Base-by-base conservation (phyloP, 2,797 vertebrate genomes). In the Gymnodraco acuticeps region DNA sequence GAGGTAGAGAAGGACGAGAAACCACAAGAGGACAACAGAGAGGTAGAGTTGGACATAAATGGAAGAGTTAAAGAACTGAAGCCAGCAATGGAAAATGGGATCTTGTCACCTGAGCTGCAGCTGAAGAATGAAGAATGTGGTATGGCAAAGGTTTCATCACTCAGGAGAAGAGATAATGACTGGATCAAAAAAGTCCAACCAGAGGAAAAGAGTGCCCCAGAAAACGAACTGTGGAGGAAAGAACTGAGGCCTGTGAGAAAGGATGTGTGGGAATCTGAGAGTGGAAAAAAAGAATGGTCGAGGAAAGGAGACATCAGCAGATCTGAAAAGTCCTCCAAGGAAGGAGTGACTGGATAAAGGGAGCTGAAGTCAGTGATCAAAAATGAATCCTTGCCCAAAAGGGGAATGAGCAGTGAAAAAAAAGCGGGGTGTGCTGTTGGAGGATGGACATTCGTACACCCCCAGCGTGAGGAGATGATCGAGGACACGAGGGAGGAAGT, bases 321-420 rank as follows among this genome's bases (percentile, higher is more conserved):
- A 80, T 9, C 51, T 73, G 3, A 87, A 62, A 0, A 15, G 41
- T 42, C 64, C 74, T 0, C 51, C 10, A 0, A 64, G 5, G 56
- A 87, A 81, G 55, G 83, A 83, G n/a, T 1, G 88, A 87, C 64
- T 92, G 89, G 92, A 85, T 93, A 1, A 91, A 84, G 12, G 12
- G 91, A 94, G 83, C 85, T 93, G 47, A 94, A 92, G 79, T 92
- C 91, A 0, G 88, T 91, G 2, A 93, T 93, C 15, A 89, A 85
- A 73, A 75, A 91, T 0, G 90, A 93, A 7, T 77, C 87, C 0
- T 42, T 68, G 69, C 56, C 83, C 7, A 90, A 45, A 87, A 76
- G 61, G 82, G 20, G 46, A 76, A 78, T 0, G 83, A 82, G 31
- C 80, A 77, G 75, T 70, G 20, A 94, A 92, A 83, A 93, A 86